phyloP scores from a whole-genome alignment of 1,140 invertebrate species.

The Aplysia californica region DNA sequence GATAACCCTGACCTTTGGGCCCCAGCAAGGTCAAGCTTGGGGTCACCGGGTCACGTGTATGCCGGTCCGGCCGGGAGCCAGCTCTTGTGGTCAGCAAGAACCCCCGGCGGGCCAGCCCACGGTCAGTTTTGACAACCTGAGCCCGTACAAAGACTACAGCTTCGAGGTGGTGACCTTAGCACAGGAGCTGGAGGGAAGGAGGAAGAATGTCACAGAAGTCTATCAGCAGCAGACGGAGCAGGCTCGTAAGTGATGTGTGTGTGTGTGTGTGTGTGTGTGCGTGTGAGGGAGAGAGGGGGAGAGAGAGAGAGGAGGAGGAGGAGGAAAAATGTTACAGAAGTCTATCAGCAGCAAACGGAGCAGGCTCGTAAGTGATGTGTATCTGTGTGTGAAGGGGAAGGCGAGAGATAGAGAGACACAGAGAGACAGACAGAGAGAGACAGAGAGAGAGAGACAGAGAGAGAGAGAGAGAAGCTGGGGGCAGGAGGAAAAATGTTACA shows the following conservation, averaged over 20 bases:
- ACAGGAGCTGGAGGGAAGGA: slow-evolving; percentile 5
- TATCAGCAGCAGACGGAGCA: slow-evolving; percentile 39
- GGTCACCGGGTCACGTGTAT: slow-evolving; percentile 36
- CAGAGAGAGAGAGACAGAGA: background rate
- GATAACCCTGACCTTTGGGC: slow-evolving; percentile 38
- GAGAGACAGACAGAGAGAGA: slow-evolving; percentile 15
- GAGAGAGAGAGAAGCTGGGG: slow-evolving; percentile 18
- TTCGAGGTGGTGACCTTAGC: slow-evolving; percentile 42
- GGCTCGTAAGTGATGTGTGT: slow-evolving; percentile 46
- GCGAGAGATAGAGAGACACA: too few relatives aligned
- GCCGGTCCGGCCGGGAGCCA: background rate
- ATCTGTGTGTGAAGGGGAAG: too few relatives aligned
- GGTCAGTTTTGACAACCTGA: slow-evolving; percentile 34
- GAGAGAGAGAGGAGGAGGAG: slow-evolving; percentile 9
- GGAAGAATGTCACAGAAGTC: slow-evolving; percentile 12
- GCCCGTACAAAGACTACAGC: slow-evolving; percentile 44
- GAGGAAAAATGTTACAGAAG: slow-evolving; percentile 3
- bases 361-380: slow-evolving; percentile 47
- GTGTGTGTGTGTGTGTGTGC: too few relatives aligned
- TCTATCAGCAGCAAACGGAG: slow-evolving; percentile 34
- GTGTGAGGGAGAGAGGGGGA: too few relatives aligned
- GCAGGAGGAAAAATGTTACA: background rate
- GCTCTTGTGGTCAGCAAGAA: slow-evolving; percentile 25
- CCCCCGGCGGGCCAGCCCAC: slow-evolving; percentile 2
- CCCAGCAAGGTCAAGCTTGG: slow-evolving; percentile 41